Base-by-base conservation (phyloP, 2,113 vertebrate species). In the Mandrillus leucophaeus region DNA sequence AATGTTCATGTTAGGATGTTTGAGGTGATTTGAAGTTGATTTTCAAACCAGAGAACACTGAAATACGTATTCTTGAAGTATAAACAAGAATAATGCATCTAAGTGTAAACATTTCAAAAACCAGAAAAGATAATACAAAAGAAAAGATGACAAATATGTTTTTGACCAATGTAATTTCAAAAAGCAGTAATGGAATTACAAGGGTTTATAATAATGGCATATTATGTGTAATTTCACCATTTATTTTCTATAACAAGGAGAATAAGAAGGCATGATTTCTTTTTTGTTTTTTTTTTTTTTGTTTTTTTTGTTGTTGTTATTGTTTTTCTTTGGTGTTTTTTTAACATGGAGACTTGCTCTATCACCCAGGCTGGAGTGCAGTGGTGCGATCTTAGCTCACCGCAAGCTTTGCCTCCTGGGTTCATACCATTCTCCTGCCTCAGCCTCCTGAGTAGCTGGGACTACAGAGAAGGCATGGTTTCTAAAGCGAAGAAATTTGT, bases 11-110 rank as follows among this genome's bases (percentile, higher is more conserved):
- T 84, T 91, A 85, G 22, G 11, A 50, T 93, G 2, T 11, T n/a
- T 59, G 45, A 84, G 2, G 5, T 52, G 7, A 70, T 82, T 70
- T 81, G 72, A 35, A 90, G 59, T 93, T 95, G 23, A 84, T 84
- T 96, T 93, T 93, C 35, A 93, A 2, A 72, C 90, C 30, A 96
- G 84, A 88, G 52, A 64, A 52, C 20, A 91, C 59, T 57, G 76
- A 82, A 88, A 66, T 45, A 70, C 88, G 87, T 75, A 52, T 92
- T 75, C 43, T 91, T 91, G 18, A 85, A 91, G 85, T 73, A 59
- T 40, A 94, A 93, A 4, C 6, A 88, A 70, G 55, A 55, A 79
- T 68, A 88, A 66, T 20, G 12, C 8, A 84, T 27, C 14, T 45
- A 82, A 91, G 3, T 79, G 64, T 32, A 81, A 87, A 73, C 85